phyloP scores from a whole-genome alignment of 2,888 invertebrate species.

The Zhengitettix transpicula region DNA sequence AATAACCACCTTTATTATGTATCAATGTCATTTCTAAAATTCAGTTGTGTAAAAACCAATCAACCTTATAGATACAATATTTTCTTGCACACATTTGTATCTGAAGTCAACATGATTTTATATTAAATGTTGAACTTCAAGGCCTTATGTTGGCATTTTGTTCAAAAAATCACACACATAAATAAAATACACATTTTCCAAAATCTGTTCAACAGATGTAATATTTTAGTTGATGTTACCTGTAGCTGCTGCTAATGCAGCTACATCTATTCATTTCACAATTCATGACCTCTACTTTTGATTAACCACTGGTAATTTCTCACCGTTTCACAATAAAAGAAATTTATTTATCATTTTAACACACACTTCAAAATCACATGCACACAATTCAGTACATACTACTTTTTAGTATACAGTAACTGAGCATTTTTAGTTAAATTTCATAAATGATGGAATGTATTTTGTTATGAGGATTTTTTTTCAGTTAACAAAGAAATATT shows the following conservation, averaged over 20 bases:
- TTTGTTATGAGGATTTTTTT: not conserved
- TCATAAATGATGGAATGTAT: not conserved
- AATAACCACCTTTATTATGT: not conserved
- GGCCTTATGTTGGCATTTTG: not conserved
- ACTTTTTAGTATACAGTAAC: not conserved
- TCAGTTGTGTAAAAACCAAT: slow-evolving; percentile 5
- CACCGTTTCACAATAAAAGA: too few relatives aligned
- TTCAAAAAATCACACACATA: not conserved
- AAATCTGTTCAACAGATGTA: not conserved
- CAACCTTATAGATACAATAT: not conserved
- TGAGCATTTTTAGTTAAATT: not conserved
- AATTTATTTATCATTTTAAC: too few relatives aligned
- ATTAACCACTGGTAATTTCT: too few relatives aligned
- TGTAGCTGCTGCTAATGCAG: too few relatives aligned
- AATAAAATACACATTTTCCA: not conserved
- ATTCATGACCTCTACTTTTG: too few relatives aligned
- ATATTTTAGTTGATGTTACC: too few relatives aligned
- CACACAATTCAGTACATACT: not conserved
- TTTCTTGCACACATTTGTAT: not conserved
- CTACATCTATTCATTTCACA: too few relatives aligned
- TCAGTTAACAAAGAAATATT: not conserved
- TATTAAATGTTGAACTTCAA: not conserved
- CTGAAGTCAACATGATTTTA: not conserved
- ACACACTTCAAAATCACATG: not conserved
- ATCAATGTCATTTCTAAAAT: slow-evolving; percentile 3